Percentiles rank a stretch among this genome's conserved stretches.
Evolutionary conservation across 2,113 vertebrate genomes (phyloP).

Genomic region (Laticauda colubrina): DNA sequence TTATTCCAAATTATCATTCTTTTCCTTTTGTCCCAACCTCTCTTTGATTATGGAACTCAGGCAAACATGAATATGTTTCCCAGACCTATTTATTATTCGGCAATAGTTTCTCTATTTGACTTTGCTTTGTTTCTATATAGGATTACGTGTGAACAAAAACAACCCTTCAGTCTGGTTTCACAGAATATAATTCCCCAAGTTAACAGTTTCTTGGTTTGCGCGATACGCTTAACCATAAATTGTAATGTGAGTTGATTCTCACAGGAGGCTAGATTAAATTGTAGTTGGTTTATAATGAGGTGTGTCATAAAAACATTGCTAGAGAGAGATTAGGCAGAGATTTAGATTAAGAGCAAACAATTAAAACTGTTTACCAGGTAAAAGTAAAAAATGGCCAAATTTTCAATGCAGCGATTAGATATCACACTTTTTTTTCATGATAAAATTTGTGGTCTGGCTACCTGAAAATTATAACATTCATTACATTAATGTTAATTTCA

Average conservation of each 20-base stretch:
- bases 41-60: neutral
- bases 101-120: neutral
- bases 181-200: neutral
- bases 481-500: slow-evolving; percentile 39
- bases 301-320: neutral
- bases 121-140: neutral
- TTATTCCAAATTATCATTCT: neutral
- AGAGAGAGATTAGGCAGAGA: neutral
- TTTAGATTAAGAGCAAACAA: neutral
- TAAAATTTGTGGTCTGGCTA: neutral
- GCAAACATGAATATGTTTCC: neutral
- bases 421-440: neutral
- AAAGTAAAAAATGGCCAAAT: neutral
- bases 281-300: neutral
- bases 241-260: neutral
- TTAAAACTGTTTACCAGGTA: neutral
- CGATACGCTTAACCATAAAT: neutral
- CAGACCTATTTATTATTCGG: neutral
- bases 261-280: neutral
- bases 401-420: neutral
- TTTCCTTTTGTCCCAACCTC: neutral
- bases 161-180: neutral
- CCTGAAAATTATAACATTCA: neutral
- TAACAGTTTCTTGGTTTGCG: neutral
- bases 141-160: neutral